phyloP scores from a whole-genome alignment of 2,888 invertebrate species.

The Drosophila demipolita region DNA sequence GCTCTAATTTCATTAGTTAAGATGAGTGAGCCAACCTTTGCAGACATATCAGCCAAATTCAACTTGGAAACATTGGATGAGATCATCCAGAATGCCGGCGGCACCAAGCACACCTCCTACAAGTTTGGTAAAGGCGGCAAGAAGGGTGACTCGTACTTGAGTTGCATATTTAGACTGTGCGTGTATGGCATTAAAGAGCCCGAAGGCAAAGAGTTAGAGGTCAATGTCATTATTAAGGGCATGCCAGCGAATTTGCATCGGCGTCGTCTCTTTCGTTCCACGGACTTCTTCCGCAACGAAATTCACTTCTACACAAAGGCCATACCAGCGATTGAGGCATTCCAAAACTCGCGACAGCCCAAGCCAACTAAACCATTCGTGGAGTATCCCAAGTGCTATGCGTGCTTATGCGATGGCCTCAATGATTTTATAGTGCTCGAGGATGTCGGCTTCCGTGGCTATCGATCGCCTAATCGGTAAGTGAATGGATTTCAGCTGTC shows the following conservation, averaged over 20 bases:
- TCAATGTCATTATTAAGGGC: constrained; percentile 88
- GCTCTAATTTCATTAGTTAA: constrained; percentile 34
- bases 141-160: constrained; percentile 90
- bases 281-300: constrained; percentile 90
- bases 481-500: constrained; percentile 1
- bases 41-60: constrained; percentile 84
- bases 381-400: constrained; percentile 86
- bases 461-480: constrained; percentile 84
- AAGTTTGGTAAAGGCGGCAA: constrained; percentile 85
- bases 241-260: constrained; percentile 88
- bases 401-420: constrained; percentile 86
- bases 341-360: constrained; percentile 74
- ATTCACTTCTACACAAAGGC: constrained; percentile 87
- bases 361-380: constrained; percentile 85
- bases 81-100: constrained; percentile 83
- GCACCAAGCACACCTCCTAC: constrained; percentile 84
- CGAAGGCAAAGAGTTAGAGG: constrained; percentile 60
- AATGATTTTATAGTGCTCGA: constrained; percentile 87
- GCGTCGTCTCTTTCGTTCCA: constrained; percentile 88
- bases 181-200: constrained; percentile 84
- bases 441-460: constrained; percentile 86
- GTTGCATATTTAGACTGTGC: constrained; percentile 87
- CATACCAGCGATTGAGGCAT: constrained; percentile 81
- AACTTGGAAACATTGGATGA: constrained; percentile 84
- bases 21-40: constrained; percentile 67